Evolutionary conservation across 2,797 vertebrate genomes (phyloP).

Genomic region (Hephaestus fuliginosus): DNA sequence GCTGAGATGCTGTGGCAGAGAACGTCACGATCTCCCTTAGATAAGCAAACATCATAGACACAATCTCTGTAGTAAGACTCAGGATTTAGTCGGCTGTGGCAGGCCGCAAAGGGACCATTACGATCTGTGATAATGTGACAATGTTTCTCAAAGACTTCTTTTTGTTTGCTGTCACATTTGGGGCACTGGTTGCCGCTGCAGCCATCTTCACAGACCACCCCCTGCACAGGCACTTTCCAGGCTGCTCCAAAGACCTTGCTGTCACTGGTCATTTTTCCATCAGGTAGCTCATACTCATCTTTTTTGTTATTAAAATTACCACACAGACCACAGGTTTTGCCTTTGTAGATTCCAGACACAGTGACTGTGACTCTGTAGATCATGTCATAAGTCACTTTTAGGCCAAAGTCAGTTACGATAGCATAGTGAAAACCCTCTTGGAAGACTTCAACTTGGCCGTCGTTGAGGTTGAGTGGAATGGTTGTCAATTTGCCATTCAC

Average conservation of each 20-base stretch:
- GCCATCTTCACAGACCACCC: conserved; percentile 56
- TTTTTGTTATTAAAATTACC: conserved; percentile 50
- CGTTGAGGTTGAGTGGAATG: conserved; percentile 63
- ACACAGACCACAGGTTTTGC: conserved; percentile 67
- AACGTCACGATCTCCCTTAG: conserved; percentile 24
- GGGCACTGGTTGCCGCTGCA: conserved; percentile 57
- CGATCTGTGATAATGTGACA: conserved; percentile 59
- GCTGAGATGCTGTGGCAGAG: conserved; percentile 72
- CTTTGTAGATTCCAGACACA: conserved; percentile 68
- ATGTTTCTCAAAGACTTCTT: conserved; percentile 51
- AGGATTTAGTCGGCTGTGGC: conserved; percentile 45
- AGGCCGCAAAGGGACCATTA: conserved; percentile 57
- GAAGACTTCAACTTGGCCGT: conserved; percentile 57
- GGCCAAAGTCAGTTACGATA: conserved; percentile 65
- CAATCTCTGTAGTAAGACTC: conserved; percentile 76
- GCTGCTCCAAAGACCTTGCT: conserved; percentile 59
- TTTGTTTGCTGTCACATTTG: conserved; percentile 42
- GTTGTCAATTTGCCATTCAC: conserved; percentile 59
- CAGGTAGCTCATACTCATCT: conserved; percentile 37
- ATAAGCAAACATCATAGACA: conserved; percentile 59
- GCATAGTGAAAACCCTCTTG: conserved; percentile 56
- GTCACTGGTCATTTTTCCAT: conserved; percentile 10
- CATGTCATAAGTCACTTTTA: conserved; percentile 72
- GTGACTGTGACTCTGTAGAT: conserved; percentile 59
- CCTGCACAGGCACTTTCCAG: conserved; percentile 47